phyloP scores from a whole-genome alignment of 2,113 vertebrate species.

The Xenopus borealis region DNA sequence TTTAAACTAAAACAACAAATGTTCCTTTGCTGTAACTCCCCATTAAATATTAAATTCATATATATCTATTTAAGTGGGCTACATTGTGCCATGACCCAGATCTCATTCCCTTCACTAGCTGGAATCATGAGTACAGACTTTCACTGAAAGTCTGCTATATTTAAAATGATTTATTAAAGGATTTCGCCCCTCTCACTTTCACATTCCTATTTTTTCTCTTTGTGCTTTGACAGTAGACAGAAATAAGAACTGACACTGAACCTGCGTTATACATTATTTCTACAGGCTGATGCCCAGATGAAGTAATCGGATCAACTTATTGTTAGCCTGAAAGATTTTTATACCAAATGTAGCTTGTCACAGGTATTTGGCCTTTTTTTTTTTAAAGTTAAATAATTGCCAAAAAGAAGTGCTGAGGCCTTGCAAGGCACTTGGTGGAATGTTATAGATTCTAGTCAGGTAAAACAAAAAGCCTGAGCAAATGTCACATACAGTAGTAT shows the following conservation, averaged over 20 bases:
- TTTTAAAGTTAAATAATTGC: conserved; percentile 48
- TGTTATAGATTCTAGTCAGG: background rate
- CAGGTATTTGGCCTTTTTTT: conserved; percentile 45
- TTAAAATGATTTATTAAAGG: conserved; percentile 16
- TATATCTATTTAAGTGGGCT: background rate
- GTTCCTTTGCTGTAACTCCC: background rate
- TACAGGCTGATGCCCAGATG: conserved; percentile 43
- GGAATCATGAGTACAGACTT: background rate
- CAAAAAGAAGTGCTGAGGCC: conserved; percentile 36
- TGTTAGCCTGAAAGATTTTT: conserved; percentile 52
- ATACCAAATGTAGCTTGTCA: conserved; percentile 51
- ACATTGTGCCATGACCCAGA: background rate
- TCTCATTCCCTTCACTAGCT: background rate
- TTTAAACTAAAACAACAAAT: background rate
- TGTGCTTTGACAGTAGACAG: conserved; percentile 28
- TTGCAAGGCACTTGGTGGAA: background rate
- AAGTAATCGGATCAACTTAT: conserved; percentile 53
- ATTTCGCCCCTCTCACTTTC: conserved; percentile 11
- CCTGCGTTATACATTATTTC: conserved; percentile 34
- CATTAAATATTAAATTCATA: background rate
- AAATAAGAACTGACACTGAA: conserved; percentile 52
- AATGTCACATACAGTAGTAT: too few species aligned
- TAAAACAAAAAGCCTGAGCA: too few species aligned
- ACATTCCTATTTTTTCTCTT: conserved; percentile 28
- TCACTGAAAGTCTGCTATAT: background rate